Percentiles rank a stretch among this genome's conserved stretches.
Evolutionary conservation across 1,140 invertebrate species (phyloP).

Genomic region (Orchesella cincta): DNA sequence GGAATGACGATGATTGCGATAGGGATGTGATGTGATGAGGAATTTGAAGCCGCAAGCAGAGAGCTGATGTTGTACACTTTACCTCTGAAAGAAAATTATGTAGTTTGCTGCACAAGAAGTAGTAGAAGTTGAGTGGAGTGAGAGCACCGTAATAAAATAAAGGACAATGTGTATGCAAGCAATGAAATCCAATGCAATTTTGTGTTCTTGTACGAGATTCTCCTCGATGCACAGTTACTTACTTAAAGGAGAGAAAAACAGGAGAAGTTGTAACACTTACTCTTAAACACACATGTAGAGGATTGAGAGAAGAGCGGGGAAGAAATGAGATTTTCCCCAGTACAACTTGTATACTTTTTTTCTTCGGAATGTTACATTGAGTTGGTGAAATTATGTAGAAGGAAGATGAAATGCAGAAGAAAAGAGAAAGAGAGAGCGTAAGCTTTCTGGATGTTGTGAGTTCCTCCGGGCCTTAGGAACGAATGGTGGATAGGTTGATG

Average conservation of each 20-base stretch:
- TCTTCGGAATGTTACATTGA: not conserved
- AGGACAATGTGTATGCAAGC: conserved; percentile 6
- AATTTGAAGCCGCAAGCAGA: not conserved
- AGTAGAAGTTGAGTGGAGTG: not conserved
- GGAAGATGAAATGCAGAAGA: not conserved
- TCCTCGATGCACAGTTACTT: conserved; percentile 17
- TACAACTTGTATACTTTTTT: not conserved
- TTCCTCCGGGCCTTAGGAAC: conserved; percentile 14
- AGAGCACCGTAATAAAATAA: not conserved
- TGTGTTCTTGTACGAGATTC: not conserved
- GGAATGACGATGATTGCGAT: conserved; percentile 4
- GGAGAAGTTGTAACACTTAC: not conserved
- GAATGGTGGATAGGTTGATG: not conserved
- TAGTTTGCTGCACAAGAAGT: not conserved
- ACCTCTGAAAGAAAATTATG: not conserved
- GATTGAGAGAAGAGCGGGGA: not conserved
- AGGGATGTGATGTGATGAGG: not conserved
- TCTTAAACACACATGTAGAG: not conserved
- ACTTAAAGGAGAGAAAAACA: not conserved
- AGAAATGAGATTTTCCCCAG: conserved; percentile 10
- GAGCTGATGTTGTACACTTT: not conserved
- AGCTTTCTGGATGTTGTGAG: not conserved
- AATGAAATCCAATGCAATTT: conserved; percentile 15
- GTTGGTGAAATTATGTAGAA: not conserved
- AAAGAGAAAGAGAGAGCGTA: not conserved